Conservation (phyloP, 2,888 invertebrate species). For the Dexiosoma caninum region DNA sequence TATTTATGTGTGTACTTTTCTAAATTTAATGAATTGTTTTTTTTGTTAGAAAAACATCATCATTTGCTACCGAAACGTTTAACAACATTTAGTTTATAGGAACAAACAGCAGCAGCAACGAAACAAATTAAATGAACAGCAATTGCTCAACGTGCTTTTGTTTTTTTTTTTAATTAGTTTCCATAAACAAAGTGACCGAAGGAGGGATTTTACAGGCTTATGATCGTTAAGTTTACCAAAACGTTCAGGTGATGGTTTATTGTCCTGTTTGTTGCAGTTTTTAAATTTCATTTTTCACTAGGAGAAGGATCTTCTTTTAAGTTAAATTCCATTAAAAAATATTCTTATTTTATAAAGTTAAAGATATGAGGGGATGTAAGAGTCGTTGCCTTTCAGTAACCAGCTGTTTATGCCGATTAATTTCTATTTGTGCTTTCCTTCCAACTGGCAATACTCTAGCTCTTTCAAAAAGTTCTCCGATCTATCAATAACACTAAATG, state of each 20-base stretch:
- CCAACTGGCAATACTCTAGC: too few relatives aligned
- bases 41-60: slow-evolving; percentile 9
- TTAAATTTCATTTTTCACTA: too few relatives aligned
- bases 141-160: slow-evolving; percentile 44
- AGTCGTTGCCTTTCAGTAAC: too few relatives aligned
- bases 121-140: slow-evolving; percentile 42
- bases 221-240: not conserved
- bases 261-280: not conserved
- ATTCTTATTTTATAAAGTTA: too few relatives aligned
- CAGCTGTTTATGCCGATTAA: too few relatives aligned
- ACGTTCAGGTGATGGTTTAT: not conserved
- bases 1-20: slow-evolving; percentile 62
- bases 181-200: slow-evolving; percentile 16
- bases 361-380: too few relatives aligned
- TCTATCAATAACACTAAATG: too few relatives aligned
- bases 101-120: slow-evolving; percentile 20
- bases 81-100: slow-evolving; percentile 55
- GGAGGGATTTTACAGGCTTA: not conserved
- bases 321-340: too few relatives aligned
- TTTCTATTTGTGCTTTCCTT: too few relatives aligned
- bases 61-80: slow-evolving; percentile 50
- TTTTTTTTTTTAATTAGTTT: slow-evolving; percentile 38
- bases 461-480: too few relatives aligned
- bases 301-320: too few relatives aligned
- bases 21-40: slow-evolving; percentile 45